A percentile compares a stretch with the other conserved stretches of the same genome.
These are phyloP conservation scores for Diabrotica undecimpunctata DNA, from an alignment of 1,140 invertebrate species.

Conservation along the genomic window DNA sequence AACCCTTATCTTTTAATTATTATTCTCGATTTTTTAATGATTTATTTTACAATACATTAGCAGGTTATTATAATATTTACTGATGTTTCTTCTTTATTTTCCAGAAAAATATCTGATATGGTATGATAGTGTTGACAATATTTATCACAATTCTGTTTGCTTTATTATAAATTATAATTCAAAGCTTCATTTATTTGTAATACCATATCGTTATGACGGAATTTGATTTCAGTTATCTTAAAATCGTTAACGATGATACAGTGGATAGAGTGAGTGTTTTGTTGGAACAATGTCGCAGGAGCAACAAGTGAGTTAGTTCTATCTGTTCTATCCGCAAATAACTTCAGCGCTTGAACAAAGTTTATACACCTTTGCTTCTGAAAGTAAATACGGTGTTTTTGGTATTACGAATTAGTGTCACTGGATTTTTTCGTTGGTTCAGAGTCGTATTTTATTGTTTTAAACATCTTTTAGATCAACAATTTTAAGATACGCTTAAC, in stretches of 20 bases:
- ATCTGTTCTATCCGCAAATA: neutral
- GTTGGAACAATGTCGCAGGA: neutral
- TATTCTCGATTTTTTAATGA: conserved; percentile 24
- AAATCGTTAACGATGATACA: conserved; percentile 12
- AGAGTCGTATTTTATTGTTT: too few relatives aligned
- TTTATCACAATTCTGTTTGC: conserved; percentile 23
- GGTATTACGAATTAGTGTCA: too few relatives aligned
- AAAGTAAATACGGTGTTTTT: too few relatives aligned
- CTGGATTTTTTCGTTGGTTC: too few relatives aligned
- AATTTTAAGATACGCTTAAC: too few relatives aligned
- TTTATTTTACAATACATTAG: conserved; percentile 24
- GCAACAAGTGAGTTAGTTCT: conserved; percentile 2
- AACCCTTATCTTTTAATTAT: conserved; percentile 24
- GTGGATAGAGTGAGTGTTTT: neutral
- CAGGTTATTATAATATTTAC: conserved; percentile 25
- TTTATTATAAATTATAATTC: conserved; percentile 21
- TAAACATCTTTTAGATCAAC: too few relatives aligned
- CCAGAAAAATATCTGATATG: conserved; percentile 19
- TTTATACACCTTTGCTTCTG: too few relatives aligned
- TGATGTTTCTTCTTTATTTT: conserved; percentile 23
- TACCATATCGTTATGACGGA: conserved; percentile 10
- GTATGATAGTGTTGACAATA: conserved; percentile 22
- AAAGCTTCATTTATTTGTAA: conserved; percentile 22
- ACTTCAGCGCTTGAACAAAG: too few relatives aligned
- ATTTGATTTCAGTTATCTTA: conserved; percentile 21